phyloP scores from a whole-genome alignment of 2,113 vertebrate species.

The Hoplias malabaricus region DNA sequence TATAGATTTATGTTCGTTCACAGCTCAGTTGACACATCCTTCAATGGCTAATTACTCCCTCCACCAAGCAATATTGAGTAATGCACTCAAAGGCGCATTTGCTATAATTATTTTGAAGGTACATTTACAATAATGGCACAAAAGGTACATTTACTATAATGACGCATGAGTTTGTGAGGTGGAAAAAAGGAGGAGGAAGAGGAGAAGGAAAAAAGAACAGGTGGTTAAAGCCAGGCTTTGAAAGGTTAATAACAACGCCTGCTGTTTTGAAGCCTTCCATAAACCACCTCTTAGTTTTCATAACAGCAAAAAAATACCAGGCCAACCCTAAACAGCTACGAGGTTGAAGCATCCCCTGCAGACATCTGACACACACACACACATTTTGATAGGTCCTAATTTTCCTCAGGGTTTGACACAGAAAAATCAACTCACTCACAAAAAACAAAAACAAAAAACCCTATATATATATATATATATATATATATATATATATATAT shows the following conservation, averaged over 20 bases:
- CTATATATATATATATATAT: no score
- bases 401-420: not conserved
- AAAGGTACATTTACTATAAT: not conserved
- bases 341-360: not conserved
- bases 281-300: not conserved
- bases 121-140: not conserved
- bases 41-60: conserved; percentile 7
- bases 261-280: not conserved
- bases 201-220: not conserved
- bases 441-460: not conserved
- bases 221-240: not conserved
- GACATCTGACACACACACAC: not conserved
- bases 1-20: not conserved
- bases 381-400: not conserved
- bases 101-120: not conserved
- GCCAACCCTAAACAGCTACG: not conserved
- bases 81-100: not conserved
- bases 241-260: not conserved
- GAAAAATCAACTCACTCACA: not conserved
- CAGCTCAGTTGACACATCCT: not conserved
- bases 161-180: not conserved
- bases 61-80: not conserved
- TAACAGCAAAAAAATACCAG: not conserved
- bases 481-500: no score
- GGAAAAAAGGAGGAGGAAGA: not conserved